Percentiles rank a stretch among this genome's conserved stretches.
Evolutionary conservation across 2,113 vertebrate species (phyloP).

Genomic region (Glaucidium brasilianum): DNA sequence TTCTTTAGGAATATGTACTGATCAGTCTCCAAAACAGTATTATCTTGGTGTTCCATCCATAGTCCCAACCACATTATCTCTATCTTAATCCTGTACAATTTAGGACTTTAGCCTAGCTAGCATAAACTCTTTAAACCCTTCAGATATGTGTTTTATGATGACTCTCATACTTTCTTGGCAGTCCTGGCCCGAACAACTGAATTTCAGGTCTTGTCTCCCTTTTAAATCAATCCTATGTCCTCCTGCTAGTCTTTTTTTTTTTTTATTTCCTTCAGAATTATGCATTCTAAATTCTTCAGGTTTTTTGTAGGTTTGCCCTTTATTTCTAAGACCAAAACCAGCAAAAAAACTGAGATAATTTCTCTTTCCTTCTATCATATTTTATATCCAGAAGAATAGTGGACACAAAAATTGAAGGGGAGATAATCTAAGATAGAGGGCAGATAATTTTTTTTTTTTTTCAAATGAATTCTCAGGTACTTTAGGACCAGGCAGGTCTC

Average conservation of each 20-base stretch:
- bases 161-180: neutral
- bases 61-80: neutral
- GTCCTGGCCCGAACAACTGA: accelerated
- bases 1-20: neutral
- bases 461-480: neutral
- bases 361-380: neutral
- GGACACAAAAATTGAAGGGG: neutral
- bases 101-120: neutral
- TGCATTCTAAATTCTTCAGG: neutral
- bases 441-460: neutral
- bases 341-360: neutral
- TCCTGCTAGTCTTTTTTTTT: neutral
- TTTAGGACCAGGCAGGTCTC: neutral
- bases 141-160: neutral
- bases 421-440: neutral
- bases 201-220: neutral
- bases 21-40: neutral
- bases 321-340: neutral
- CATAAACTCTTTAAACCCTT: neutral
- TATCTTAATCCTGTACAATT: neutral
- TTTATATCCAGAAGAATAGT: neutral
- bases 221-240: neutral
- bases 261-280: neutral
- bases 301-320: neutral
- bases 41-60: neutral